A percentile compares a stretch with the other conserved stretches of the same genome.
phyloP scores from a whole-genome alignment of 2,113 vertebrate species.

The Melozone crissalis region DNA sequence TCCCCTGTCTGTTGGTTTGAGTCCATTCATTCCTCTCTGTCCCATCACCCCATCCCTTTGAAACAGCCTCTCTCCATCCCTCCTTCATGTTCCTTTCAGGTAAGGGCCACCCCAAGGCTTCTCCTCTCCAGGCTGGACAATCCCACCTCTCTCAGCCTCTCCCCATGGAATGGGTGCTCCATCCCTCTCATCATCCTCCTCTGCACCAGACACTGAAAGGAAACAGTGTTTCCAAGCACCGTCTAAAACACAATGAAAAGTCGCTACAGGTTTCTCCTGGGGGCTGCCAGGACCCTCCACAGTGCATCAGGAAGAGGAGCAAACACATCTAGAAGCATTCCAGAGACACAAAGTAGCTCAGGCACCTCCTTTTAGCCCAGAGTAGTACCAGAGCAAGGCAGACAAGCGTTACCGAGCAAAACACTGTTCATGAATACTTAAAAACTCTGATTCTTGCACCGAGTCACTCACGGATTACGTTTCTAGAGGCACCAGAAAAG shows the following conservation, averaged over 20 bases:
- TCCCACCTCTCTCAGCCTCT: background rate
- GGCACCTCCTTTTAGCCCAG: background rate
- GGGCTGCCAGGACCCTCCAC: background rate
- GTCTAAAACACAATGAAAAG: background rate
- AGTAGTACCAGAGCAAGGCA: background rate
- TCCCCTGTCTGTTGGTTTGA: background rate
- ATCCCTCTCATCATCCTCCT: no score
- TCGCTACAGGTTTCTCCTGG: fast-evolving
- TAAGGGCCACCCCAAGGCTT: background rate
- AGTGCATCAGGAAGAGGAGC: background rate
- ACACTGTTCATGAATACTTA: background rate
- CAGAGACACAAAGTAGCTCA: background rate
- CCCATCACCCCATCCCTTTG: background rate
- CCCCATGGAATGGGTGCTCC: background rate
- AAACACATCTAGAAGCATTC: background rate
- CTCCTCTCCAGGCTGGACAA: background rate
- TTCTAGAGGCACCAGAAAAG: background rate
- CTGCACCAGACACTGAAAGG: background rate
- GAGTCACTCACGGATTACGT: background rate
- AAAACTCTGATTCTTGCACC: background rate
- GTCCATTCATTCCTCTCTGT: background rate
- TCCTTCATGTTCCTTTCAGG: background rate
- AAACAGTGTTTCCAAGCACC: background rate
- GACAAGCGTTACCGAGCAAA: background rate
- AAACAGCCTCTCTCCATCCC: background rate